phyloP scores from a whole-genome alignment of 2,888 invertebrate genomes.

The Cryptosula pallasiana region DNA sequence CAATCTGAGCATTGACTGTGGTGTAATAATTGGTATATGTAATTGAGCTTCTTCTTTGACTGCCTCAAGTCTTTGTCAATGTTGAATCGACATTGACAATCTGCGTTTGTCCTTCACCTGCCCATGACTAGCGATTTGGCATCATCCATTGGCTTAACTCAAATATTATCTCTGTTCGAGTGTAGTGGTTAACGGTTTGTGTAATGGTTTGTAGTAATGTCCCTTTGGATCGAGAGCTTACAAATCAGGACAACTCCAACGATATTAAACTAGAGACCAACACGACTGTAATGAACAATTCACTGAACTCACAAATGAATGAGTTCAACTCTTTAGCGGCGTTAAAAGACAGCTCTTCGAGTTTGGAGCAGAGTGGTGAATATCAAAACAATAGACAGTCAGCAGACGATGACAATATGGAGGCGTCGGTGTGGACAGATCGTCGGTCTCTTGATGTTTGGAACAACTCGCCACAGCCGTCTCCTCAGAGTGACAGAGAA shows the following conservation, averaged over 20 bases:
- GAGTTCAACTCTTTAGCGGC: neutral
- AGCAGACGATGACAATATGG: neutral
- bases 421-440: conserved; percentile 13
- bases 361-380: neutral
- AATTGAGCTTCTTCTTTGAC: too few species aligned
- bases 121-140: too few species aligned
- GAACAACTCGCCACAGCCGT: conserved; percentile 15
- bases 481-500: neutral
- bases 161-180: too few species aligned
- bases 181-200: too few species aligned
- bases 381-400: neutral
- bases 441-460: neutral
- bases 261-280: conserved; percentile 6
- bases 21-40: too few species aligned
- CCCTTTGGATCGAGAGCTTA: neutral
- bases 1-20: too few species aligned
- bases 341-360: neutral
- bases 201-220: neutral
- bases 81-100: too few species aligned
- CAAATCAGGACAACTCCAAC: neutral
- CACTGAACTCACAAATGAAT: neutral
- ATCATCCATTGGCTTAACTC: too few species aligned
- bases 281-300: neutral
- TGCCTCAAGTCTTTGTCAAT: too few species aligned
- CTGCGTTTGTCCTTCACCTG: too few species aligned